phyloP scores from a whole-genome alignment of 1,140 invertebrate species.

The Sinella curviseta region DNA sequence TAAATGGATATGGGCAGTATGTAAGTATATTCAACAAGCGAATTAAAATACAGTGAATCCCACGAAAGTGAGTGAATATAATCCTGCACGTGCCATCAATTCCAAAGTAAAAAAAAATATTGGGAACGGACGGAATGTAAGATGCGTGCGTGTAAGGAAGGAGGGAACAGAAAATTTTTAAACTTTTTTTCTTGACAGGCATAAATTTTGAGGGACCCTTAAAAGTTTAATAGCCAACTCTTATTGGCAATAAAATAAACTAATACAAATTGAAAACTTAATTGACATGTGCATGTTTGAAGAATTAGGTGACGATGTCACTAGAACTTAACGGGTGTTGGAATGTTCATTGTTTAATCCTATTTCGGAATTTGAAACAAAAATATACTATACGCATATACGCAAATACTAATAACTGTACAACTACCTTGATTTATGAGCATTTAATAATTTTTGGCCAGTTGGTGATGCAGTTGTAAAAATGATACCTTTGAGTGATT shows the following conservation, averaged over 20 bases:
- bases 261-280: background rate
- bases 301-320: background rate
- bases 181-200: too few relatives aligned
- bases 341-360: background rate
- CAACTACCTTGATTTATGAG: background rate
- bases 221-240: background rate
- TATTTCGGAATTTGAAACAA: background rate
- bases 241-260: background rate
- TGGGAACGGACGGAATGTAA: too few relatives aligned
- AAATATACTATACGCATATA: background rate
- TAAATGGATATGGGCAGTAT: too few relatives aligned
- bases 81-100: background rate
- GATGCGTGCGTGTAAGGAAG: too few relatives aligned
- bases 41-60: background rate
- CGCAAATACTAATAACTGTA: background rate
- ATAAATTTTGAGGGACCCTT: too few relatives aligned
- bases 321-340: background rate
- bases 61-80: too few relatives aligned
- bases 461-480: background rate
- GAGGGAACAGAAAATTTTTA: too few relatives aligned
- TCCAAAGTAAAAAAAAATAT: too few relatives aligned
- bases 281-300: background rate
- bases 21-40: background rate
- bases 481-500: background rate
- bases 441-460: background rate